Conservation (phyloP, 2,113 vertebrate species). For the Oryzias melastigma region DNA sequence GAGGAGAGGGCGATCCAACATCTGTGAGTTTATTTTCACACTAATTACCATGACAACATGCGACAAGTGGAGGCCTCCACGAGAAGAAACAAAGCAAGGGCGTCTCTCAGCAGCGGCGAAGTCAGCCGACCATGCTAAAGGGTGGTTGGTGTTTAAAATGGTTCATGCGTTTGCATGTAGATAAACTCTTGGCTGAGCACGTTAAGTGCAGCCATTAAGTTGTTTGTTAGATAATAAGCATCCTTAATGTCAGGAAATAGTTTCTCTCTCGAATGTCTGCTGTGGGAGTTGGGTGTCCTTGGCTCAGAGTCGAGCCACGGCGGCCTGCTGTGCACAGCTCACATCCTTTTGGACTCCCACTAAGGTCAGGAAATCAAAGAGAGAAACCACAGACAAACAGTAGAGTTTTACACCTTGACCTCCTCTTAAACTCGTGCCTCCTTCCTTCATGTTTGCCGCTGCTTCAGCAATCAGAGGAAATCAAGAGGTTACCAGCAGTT, state of each 20-base stretch:
- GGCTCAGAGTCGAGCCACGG: constrained; percentile 42
- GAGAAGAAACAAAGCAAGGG: constrained; percentile 56
- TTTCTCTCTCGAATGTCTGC: constrained; percentile 47
- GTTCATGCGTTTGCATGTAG: constrained; percentile 26
- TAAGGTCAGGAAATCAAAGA: constrained; percentile 70
- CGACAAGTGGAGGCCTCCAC: constrained; percentile 51
- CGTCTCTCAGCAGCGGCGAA: constrained; percentile 12
- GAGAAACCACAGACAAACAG: constrained; percentile 68
- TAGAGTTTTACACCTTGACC: constrained; percentile 74
- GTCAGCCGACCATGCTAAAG: neutral
- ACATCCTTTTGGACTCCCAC: constrained; percentile 47
- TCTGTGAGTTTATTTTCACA: constrained; percentile 57
- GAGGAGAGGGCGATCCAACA: constrained; percentile 44
- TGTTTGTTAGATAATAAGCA: constrained; percentile 48
- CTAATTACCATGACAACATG: constrained; percentile 40
- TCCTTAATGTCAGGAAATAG: constrained; percentile 44
- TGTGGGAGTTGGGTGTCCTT: constrained; percentile 39
- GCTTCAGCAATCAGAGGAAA: constrained; percentile 68
- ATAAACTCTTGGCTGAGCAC: constrained; percentile 11
- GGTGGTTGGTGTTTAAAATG: neutral
- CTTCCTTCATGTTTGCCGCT: constrained; percentile 57
- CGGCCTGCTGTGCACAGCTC: constrained; percentile 40
- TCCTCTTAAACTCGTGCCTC: constrained; percentile 67
- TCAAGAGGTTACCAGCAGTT: constrained; percentile 74
- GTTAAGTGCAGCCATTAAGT: constrained; percentile 36